Conservation (phyloP, 2,888 invertebrate species). For the Germaria angustata region DNA sequence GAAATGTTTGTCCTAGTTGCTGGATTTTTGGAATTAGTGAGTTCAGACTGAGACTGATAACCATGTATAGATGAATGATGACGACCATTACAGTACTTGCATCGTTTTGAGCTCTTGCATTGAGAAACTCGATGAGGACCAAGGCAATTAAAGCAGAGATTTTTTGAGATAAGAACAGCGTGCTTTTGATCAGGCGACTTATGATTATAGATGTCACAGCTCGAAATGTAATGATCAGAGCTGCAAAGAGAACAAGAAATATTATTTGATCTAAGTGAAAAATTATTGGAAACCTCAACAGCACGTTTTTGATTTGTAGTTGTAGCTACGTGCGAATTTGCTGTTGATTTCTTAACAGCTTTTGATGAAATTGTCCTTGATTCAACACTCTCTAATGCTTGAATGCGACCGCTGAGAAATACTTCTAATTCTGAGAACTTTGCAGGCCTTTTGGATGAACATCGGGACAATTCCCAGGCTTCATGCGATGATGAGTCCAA, state of each 20-base stretch:
- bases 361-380: background rate
- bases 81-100: slow-evolving; percentile 5
- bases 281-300: slow-evolving; percentile 21
- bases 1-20: background rate
- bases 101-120: slow-evolving; percentile 15
- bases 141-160: slow-evolving; percentile 27
- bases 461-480: slow-evolving; percentile 13
- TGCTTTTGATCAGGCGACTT: background rate
- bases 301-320: slow-evolving; percentile 9
- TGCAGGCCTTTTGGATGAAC: slow-evolving; percentile 1
- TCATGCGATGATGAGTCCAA: slow-evolving; percentile 14
- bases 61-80: slow-evolving; percentile 32
- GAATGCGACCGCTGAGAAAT: slow-evolving; percentile 29
- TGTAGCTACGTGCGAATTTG: background rate
- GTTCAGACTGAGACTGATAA: background rate
- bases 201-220: slow-evolving; percentile 7
- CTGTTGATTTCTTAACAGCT: background rate
- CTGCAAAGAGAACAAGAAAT: slow-evolving; percentile 27
- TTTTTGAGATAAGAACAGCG: background rate
- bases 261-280: background rate
- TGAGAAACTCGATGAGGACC: slow-evolving; percentile 16
- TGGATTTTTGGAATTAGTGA: too few relatives aligned
- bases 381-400: slow-evolving; percentile 16
- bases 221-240: slow-evolving; percentile 36
- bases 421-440: background rate